Evolutionary conservation across 1,140 invertebrate genomes (phyloP), one percentile per base, ranked within the genome.

Genomic region (Drosophila kepulauana): DNA sequence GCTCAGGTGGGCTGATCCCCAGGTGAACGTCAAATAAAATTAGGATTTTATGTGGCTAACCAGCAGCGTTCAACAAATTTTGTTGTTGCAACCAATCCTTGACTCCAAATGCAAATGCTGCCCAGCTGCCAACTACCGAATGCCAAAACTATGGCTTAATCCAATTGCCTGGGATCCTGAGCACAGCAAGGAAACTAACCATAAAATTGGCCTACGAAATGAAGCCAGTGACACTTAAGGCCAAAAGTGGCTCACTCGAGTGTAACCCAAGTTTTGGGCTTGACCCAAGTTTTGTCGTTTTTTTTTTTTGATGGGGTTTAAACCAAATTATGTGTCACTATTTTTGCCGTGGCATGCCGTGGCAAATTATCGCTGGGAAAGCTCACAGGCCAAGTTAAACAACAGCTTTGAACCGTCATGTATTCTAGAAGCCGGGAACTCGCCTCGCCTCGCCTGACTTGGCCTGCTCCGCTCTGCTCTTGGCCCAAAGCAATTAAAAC

Each of bases 401-500:
- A 48, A 49, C 48, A 15, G 57, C 41, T 41, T 65, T 43, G 46
- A 48, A 46, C 61, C 57, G 62, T 72, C 57, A 62, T 73, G 75
- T 69, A 71, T 69, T 72, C 76, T 56, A 48, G 65, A 16, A 57
- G 67, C 57, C 48, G 35, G 33, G 8, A 41, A 16, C 54, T 4
- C 16, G 20, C 20, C 20, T 20, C 16, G 54, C 46, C 45, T 16
- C 6, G 10, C 33, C 10, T 6, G 58, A 77, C 75, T 62, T 59
- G 41, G 64, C 62, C 64, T 65, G 30, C 30, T 33, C 30, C 5
- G 30, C 30, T 33, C 30, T 33, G 30, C 30, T 33, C 30, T 33
- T 33, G 52, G 68, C 62, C 68, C 77, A 88, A 88, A 88, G 85
- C 85, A 88, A 88, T 88, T 88, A 88, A 88, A 88, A 88, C 85